Base-by-base conservation (phyloP, 2,797 vertebrate species). In the Podarcis lilfordi region DNA sequence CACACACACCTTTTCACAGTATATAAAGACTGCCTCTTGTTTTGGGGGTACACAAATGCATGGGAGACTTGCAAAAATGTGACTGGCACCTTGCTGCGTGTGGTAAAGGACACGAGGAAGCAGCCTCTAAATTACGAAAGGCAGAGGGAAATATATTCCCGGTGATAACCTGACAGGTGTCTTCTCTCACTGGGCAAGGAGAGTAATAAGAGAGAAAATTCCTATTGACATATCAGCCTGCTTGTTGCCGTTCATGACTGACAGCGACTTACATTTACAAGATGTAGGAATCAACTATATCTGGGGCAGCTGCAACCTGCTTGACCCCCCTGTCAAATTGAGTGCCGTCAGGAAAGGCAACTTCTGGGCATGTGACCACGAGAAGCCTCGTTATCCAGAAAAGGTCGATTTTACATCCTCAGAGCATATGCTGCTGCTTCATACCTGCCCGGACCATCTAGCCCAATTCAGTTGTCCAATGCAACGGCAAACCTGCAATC, bases 121-220 rank as follows among this genome's bases (percentile, higher is more conserved):
- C 0, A 32, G 29, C 11, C 35, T 19, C 35, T 1, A 69, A 32
- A 1, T 3, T 25, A 5, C 21, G 17, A 5, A 35, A 0, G 10
- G 17, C 21, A 81, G 50, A 74, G 21, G 35, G n/a, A 64, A 40
- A 6, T 0, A 5, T 2, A n/a, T 25, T 68, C 50, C 61, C 85
- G 43, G 64, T 2, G 27, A 10, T 80, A 2, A 0, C 2, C 71
- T 10, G 29, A 66, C 15, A 35, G 74, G 4, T 0, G 2, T 35
- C 55, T 86, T 86, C 75, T 82, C 78, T 75, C 29, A 3, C 9
- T 1, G 50, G 75, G 11, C 37, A 15, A 2, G 55, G 35, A 32
- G 64, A 92, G 35, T 0, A 76, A 32, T n/a, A 76, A 81, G 29
- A 45, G 43, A 69, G 43, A 80, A 77, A 90, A 89, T 61, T 25